Percentiles rank a stretch among this genome's conserved stretches.
Conservation (phyloP, 1,140 invertebrate genomes). For the Planococcus citri region DNA sequence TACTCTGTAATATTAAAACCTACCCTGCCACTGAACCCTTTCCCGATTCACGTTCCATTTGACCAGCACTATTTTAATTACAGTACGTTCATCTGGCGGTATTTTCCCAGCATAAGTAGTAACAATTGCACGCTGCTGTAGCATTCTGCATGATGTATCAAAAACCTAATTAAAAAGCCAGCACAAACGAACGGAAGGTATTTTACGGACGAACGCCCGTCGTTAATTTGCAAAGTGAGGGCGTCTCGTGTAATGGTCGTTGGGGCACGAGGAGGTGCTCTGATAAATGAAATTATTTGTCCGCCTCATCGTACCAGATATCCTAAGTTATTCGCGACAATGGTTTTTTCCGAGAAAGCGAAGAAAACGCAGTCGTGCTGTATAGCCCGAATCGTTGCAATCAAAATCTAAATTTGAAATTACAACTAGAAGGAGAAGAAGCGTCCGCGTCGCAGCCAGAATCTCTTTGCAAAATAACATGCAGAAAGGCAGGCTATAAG, state of each 20-base stretch:
- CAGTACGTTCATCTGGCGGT: neutral
- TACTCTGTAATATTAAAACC: no score
- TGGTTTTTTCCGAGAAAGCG: neutral
- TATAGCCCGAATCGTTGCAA: neutral
- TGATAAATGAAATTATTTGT: neutral
- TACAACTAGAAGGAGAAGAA: neutral
- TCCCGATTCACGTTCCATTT: no score
- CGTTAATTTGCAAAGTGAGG: neutral
- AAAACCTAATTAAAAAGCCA: constrained; percentile 7
- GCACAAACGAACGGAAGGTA: neutral
- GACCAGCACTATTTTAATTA: neutral
- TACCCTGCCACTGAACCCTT: no score
- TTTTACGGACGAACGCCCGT: neutral
- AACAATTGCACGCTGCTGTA: neutral
- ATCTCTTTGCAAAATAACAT: no score
- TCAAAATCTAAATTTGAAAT: constrained; percentile 20
- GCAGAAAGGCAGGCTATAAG: no score
- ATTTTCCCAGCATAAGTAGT: neutral
- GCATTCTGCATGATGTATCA: neutral
- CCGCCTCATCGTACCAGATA: constrained; percentile 7
- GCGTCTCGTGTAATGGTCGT: neutral
- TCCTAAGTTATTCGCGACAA: neutral
- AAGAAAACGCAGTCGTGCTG: neutral
- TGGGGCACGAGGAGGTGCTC: no score
- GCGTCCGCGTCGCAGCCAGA: neutral